phyloP scores from a whole-genome alignment of 1,140 invertebrate species.

The Musca vetustissima region DNA sequence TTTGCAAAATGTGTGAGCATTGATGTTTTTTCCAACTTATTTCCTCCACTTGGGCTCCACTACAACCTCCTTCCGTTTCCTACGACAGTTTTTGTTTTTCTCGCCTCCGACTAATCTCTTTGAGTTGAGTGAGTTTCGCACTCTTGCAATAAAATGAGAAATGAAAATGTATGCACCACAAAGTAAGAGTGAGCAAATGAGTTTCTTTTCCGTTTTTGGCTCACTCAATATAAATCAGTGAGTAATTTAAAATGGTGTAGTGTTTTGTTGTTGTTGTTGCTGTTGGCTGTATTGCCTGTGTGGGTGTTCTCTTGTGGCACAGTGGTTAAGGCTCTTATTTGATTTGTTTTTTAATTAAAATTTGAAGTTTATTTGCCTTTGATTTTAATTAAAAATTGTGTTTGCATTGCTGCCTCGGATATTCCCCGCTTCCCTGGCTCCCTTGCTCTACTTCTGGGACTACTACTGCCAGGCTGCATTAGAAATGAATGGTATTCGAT shows the following conservation, averaged over 20 bases:
- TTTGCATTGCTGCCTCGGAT: no score
- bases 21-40: neutral
- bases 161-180: neutral
- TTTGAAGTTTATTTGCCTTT: no score
- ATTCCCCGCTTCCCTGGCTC: no score
- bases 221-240: neutral
- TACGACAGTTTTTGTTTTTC: no score
- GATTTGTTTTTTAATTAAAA: no score
- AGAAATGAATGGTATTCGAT: no score
- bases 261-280: neutral
- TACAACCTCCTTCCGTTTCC: neutral
- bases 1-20: constrained; percentile 19
- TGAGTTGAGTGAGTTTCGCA: neutral
- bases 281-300: neutral
- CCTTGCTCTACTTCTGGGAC: no score
- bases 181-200: neutral
- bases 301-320: no score
- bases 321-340: no score
- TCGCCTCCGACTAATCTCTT: neutral
- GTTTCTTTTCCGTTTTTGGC: neutral
- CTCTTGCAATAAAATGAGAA: neutral
- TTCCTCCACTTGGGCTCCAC: neutral
- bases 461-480: no score
- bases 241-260: constrained; percentile 1
- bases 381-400: no score